Percentiles rank a stretch among this genome's conserved stretches.
Conservation (phyloP, 2,888 invertebrate species). For the Cabera pusaria region DNA sequence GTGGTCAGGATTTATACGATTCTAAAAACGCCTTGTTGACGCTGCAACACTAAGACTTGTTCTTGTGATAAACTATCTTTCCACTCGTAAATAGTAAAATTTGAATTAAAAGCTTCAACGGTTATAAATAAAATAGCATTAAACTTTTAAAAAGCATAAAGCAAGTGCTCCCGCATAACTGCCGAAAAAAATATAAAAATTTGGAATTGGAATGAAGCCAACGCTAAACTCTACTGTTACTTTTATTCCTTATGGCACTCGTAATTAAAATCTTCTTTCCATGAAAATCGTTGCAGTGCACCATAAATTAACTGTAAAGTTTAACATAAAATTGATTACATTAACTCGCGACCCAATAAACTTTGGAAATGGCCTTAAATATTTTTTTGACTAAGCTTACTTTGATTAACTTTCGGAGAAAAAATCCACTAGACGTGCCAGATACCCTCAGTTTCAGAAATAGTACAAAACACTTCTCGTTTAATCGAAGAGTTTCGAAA, state of each 20-base stretch:
- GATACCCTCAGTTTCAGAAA: slow-evolving; percentile 9
- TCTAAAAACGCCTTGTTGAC: slow-evolving; percentile 16
- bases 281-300: slow-evolving; percentile 18
- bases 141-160: too few species aligned
- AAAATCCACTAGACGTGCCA: slow-evolving; percentile 21
- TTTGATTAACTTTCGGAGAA: slow-evolving; percentile 43
- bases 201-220: too few species aligned
- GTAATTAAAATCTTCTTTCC: slow-evolving; percentile 3
- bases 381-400: slow-evolving; percentile 49
- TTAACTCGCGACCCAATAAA: slow-evolving; percentile 47
- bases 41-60: slow-evolving; percentile 12
- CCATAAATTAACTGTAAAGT: slow-evolving; percentile 39
- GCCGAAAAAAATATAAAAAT: too few species aligned
- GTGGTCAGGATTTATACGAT: slow-evolving; percentile 20
- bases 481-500: slow-evolving; percentile 24
- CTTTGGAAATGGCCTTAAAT: slow-evolving; percentile 38
- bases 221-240: too few species aligned
- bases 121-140: too few species aligned
- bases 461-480: slow-evolving; percentile 8
- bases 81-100: neutral
- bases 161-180: too few species aligned
- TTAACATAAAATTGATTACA: slow-evolving; percentile 66
- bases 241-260: slow-evolving; percentile 3
- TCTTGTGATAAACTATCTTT: neutral
- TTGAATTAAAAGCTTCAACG: too few species aligned